Percentiles rank a stretch among this genome's conserved stretches.
Conservation (phyloP, 2,797 vertebrate species). For the Otus scops region DNA sequence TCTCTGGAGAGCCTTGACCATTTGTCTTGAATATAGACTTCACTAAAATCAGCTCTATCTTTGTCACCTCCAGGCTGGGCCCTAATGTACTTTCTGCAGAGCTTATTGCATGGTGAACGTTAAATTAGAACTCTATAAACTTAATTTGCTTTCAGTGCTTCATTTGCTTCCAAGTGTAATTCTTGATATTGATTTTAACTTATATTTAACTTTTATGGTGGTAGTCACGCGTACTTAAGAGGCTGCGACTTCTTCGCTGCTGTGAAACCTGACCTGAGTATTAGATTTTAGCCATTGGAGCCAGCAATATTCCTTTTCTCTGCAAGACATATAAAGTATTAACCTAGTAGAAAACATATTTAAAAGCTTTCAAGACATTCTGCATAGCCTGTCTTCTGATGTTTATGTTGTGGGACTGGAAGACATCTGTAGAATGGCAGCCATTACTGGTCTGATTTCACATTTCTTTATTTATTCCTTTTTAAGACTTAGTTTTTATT, state of each 20-base stretch:
- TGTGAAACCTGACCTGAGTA: neutral
- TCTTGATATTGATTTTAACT: conserved; percentile 60
- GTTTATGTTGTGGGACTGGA: neutral
- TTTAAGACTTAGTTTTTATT: neutral
- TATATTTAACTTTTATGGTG: conserved; percentile 57
- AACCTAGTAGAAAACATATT: neutral
- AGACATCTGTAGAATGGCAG: neutral
- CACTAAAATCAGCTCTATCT: neutral
- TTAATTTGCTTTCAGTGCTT: conserved; percentile 56
- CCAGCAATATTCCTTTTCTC: neutral
- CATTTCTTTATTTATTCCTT: neutral
- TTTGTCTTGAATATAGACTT: conserved; percentile 21
- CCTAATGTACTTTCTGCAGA: conserved; percentile 17
- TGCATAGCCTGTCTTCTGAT: neutral
- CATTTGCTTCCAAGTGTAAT: conserved; percentile 53
- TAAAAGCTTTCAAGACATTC: neutral
- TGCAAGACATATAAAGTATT: neutral
- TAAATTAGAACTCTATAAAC: conserved; percentile 60
- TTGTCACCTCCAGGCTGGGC: neutral
- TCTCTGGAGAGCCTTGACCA: neutral
- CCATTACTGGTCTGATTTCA: neutral
- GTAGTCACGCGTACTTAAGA: neutral
- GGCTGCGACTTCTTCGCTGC: neutral
- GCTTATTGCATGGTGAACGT: neutral
- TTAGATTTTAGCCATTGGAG: neutral